phyloP scores from a whole-genome alignment of 2,888 invertebrate species.

The Villa cingulata region DNA sequence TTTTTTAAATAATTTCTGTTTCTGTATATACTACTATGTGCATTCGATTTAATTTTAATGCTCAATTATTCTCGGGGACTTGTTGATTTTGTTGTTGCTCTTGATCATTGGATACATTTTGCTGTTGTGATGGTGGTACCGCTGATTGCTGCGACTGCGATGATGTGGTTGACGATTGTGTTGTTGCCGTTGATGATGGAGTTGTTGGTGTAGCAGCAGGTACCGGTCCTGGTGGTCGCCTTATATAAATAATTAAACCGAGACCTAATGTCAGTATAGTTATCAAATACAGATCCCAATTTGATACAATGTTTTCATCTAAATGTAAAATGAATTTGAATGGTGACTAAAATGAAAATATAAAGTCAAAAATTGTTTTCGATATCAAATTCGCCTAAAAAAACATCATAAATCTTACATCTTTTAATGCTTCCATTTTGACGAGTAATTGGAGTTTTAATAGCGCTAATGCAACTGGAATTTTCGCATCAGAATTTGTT shows the following conservation, averaged over 20 bases:
- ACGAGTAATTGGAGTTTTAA: constrained; percentile 68
- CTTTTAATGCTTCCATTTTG: constrained; percentile 56
- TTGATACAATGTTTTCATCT: constrained; percentile 60
- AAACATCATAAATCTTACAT: constrained; percentile 38
- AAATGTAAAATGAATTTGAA: constrained; percentile 49
- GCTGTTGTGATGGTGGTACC: not conserved
- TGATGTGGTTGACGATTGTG: constrained; percentile 10
- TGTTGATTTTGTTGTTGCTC: not conserved
- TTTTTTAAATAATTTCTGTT: too few species aligned
- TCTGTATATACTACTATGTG: too few species aligned
- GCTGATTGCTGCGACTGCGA: constrained; percentile 7
- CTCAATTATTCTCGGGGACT: not conserved
- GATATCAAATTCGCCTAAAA: too few species aligned
- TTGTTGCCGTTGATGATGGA: constrained; percentile 7
- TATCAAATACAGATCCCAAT: constrained; percentile 92
- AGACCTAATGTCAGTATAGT: constrained; percentile 68
- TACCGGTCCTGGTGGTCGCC: constrained; percentile 42
- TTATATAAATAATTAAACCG: constrained; percentile 66
- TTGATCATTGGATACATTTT: not conserved
- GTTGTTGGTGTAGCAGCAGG: constrained; percentile 10
- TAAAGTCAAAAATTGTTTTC: not conserved
- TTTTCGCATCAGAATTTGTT: constrained; percentile 81
- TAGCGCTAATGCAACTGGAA: constrained; percentile 85
- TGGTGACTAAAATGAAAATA: constrained; percentile 43
- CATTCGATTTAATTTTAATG: not conserved